Percentiles rank a stretch among this genome's conserved stretches.
phyloP scores from a whole-genome alignment of 2,797 vertebrate species.

The Argentina silus region DNA sequence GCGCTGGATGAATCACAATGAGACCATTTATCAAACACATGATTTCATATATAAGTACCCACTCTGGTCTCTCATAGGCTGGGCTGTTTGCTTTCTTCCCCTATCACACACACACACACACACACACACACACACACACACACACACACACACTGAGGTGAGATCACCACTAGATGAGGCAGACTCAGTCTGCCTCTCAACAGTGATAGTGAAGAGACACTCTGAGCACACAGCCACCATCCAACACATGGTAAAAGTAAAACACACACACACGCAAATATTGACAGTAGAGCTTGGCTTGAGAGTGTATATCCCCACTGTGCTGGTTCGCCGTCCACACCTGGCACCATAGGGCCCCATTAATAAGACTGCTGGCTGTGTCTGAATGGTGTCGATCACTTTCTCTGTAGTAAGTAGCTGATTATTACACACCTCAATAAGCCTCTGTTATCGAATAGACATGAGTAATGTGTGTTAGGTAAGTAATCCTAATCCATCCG shows the following conservation, averaged over 20 bases:
- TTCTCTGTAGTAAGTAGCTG: too few species aligned
- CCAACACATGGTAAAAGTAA: background rate
- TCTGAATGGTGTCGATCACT: too few species aligned
- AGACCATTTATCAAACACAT: conserved; percentile 70
- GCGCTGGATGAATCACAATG: conserved; percentile 67
- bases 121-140: conserved; percentile 40
- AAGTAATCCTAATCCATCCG: too few species aligned
- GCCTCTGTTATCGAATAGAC: too few species aligned
- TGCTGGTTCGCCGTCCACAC: background rate
- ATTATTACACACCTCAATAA: background rate
- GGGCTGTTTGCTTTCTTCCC: conserved; percentile 30
- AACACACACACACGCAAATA: background rate
- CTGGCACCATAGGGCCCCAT: background rate
- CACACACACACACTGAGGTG: conserved; percentile 30
- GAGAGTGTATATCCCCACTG: background rate
- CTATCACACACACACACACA: conserved; percentile 50
- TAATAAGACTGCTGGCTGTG: background rate
- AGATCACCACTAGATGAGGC: conserved; percentile 63
- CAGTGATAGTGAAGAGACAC: background rate
- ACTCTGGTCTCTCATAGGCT: conserved; percentile 58
- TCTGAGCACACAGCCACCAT: background rate
- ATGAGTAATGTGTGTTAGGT: too few species aligned
- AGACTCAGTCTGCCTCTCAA: conserved; percentile 11
- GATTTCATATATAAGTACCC: conserved; percentile 69
- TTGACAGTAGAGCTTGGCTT: background rate